Evolutionary conservation across 37 sponge, comb jelly and placozoan species (phyloP).

Genomic region (Tethya wilhelma): DNA sequence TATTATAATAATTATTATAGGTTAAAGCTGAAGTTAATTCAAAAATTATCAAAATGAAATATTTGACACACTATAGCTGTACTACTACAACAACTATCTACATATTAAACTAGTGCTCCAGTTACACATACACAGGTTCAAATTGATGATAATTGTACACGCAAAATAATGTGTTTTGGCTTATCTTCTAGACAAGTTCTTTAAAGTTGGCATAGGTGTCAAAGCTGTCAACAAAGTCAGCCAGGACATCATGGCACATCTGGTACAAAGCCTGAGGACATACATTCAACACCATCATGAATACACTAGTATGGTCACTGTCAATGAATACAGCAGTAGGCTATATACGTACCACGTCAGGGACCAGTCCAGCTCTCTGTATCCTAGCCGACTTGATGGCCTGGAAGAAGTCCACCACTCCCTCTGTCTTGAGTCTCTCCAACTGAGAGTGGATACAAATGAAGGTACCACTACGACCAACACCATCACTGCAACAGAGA

Average conservation of each 20-base stretch:
- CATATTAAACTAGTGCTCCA: no score
- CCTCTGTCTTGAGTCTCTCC: slow-evolving; percentile 73
- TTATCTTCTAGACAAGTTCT: not conserved
- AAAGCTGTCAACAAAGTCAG: slow-evolving; percentile 50
- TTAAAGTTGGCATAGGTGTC: slow-evolving; percentile 57
- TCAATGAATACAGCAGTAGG: no score
- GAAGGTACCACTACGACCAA: slow-evolving; percentile 63
- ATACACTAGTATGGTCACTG: no score
- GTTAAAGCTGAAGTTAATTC: no score
- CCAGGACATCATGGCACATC: slow-evolving; percentile 44
- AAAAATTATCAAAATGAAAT: no score
- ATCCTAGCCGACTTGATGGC: slow-evolving; percentile 59
- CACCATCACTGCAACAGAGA: slow-evolving; percentile 60
- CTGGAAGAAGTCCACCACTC: slow-evolving; percentile 75
- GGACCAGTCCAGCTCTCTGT: slow-evolving; percentile 56
- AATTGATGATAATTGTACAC: no score
- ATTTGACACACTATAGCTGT: no score
- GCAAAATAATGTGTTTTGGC: no score
- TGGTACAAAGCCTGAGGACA: slow-evolving; percentile 43
- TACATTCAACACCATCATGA: no score
- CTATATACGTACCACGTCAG: slow-evolving; percentile 50
- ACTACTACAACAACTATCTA: no score
- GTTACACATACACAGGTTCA: no score
- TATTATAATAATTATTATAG: no score
- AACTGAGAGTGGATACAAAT: slow-evolving; percentile 39